Base-by-base conservation (phyloP, 2,888 invertebrate genomes). In the Nomada hirtipes region DNA sequence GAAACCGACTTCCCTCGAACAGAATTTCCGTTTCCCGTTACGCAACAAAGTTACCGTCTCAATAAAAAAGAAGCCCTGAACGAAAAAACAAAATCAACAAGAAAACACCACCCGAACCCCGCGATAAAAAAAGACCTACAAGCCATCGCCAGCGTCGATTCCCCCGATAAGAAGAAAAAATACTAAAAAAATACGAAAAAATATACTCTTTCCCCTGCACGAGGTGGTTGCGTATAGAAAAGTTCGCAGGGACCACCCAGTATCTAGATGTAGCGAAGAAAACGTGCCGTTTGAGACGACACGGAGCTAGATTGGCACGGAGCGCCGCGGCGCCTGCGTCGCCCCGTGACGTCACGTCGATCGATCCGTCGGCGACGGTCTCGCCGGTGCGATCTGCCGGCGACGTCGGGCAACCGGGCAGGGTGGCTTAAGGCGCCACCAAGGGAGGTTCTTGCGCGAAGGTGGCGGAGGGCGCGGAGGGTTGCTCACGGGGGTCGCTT, bases 341-440 rank as follows among this genome's bases (percentile, higher is more conserved):
- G 59, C 4, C 65, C 36, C 68, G 85, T 90, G 90, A 91, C 89
- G 90, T 89, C 89, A 90, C 77, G 84, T 44, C 89, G 91, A 92
- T 92, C 92, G 92, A 92, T 92, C 85, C 86, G 68, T 72, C 81
- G 77, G 67, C 76, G 83, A 71, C 67, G 86, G 75, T 84, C 72
- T 76, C 89, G 87, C 90, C 92, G 90, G 89, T 87, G 92, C 92
- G 89, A 92, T 91, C 92, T 92, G 87, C 84, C 89, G 91, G 90
- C 90, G 85, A 84, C 84, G 77, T 79, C 57, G 74, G 76, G 81
- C 74, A 88, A 86, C 79, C 79, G 71, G 79, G 55, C 82, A 83
- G 88, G 85, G 87, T 63, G 86, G 88, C 82, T 88, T 83, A 88
- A 88, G 89, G 88, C 88, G 86, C 86, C 90, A 89, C 83, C 69